phyloP scores from a whole-genome alignment of 2,888 invertebrate genomes.

The Tubulanus polymorphus region DNA sequence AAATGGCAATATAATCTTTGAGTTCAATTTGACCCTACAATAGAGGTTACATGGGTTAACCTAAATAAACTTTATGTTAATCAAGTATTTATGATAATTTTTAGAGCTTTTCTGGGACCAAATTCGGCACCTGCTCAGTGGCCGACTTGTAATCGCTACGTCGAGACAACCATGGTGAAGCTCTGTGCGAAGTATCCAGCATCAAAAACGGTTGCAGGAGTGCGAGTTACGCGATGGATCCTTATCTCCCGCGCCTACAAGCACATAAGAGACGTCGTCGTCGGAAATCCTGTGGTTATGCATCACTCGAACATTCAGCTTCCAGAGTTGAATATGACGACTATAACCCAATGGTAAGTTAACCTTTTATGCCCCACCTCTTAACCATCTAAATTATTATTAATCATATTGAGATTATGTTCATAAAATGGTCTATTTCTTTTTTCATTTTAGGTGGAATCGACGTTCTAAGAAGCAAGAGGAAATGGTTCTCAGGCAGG shows the following conservation, averaged over 20 bases:
- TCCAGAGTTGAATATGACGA: conserved; percentile 1
- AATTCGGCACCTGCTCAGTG: conserved; percentile 5
- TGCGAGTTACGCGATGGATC: conserved; percentile 1
- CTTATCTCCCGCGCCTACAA: conserved; percentile 5
- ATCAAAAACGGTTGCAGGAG: neutral
- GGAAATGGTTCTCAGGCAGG: neutral
- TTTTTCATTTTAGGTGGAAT: too few species aligned
- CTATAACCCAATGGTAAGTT: neutral
- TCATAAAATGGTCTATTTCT: too few species aligned
- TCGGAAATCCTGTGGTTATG: neutral
- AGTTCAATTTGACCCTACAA: too few species aligned
- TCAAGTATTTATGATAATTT: too few species aligned
- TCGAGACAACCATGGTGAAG: conserved; percentile 8
- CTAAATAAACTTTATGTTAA: too few species aligned
- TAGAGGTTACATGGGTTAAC: too few species aligned
- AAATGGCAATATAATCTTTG: too few species aligned
- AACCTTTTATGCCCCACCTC: too few species aligned
- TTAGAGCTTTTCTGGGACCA: conserved; percentile 9
- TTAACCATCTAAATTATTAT: too few species aligned
- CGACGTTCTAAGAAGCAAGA: neutral
- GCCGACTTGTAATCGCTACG: conserved; percentile 10
- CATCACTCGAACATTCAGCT: neutral
- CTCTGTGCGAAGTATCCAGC: conserved; percentile 1
- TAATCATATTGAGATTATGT: too few species aligned
- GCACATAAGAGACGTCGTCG: conserved; percentile 3